These are phyloP conservation scores for Notechis scutatus DNA, from an alignment of 2,113 vertebrate genomes.

Conservation along the genomic window DNA sequence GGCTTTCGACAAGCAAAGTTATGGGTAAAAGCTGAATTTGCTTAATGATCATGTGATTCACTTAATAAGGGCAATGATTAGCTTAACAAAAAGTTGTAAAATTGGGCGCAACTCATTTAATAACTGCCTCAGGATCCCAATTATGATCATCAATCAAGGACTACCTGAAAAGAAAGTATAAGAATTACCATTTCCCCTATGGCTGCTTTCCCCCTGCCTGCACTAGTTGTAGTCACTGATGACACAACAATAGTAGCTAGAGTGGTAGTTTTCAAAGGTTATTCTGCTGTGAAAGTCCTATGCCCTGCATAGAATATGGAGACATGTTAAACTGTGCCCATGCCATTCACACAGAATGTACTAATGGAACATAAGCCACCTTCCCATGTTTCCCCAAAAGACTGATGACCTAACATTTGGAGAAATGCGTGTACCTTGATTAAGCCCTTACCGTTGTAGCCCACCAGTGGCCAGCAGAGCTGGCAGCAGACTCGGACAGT, in stretches of 20 bases:
- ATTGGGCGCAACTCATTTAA: not conserved
- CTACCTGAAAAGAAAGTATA: no score
- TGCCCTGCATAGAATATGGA: not conserved
- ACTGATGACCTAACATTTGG: not conserved
- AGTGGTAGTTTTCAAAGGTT: not conserved
- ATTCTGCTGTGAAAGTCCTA: not conserved
- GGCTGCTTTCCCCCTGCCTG: accelerated
- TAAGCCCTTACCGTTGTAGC: not conserved
- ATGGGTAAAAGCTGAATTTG: not conserved
- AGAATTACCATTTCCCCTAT: no score
- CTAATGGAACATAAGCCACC: not conserved
- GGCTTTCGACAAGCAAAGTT: not conserved
- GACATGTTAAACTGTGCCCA: not conserved
- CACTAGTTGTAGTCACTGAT: not conserved
- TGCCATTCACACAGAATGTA: not conserved
- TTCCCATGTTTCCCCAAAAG: not conserved
- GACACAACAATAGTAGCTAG: not conserved
- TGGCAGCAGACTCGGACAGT: no score
- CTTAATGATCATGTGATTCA: not conserved
- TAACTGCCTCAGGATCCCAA: not conserved
- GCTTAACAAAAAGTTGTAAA: not conserved
- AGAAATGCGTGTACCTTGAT: not conserved
- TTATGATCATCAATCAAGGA: no score
- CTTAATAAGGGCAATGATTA: not conserved
- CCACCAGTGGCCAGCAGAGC: no score